Evolutionary conservation across 2,888 invertebrate genomes (phyloP).

Genomic region (Pseudococcus viburni): DNA sequence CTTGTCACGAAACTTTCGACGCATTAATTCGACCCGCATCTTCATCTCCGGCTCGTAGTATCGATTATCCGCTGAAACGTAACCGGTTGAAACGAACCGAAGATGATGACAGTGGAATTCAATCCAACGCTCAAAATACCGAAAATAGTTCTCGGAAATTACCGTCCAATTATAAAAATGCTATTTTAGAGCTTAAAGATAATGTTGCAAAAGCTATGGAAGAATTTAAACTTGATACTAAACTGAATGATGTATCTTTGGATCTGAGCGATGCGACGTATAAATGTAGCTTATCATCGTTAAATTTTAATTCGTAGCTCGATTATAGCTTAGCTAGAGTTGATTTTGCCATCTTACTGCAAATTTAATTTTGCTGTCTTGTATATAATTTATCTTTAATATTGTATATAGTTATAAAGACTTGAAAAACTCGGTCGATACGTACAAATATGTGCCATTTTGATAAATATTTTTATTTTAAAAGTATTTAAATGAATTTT

Average conservation of each 20-base stretch:
- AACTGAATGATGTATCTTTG: slow-evolving; percentile 45
- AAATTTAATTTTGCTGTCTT: not conserved
- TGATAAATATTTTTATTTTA: not conserved
- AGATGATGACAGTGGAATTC: slow-evolving; percentile 50
- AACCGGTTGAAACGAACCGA: not conserved
- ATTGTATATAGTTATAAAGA: too few species aligned
- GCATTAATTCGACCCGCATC: slow-evolving; percentile 57
- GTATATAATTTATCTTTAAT: not conserved
- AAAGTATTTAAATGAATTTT: not conserved
- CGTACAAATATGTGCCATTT: not conserved
- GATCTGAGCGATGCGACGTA: slow-evolving; percentile 63
- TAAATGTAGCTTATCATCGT: slow-evolving; percentile 39
- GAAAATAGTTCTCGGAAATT: not conserved
- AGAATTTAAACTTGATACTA: slow-evolving; percentile 46
- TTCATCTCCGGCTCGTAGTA: slow-evolving; percentile 52
- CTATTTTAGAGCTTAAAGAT: slow-evolving; percentile 45
- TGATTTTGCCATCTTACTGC: not conserved
- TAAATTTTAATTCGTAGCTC: slow-evolving; percentile 9
- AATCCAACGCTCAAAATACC: slow-evolving; percentile 46
- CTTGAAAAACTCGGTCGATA: not conserved
- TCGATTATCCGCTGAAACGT: not conserved
- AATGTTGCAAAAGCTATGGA: slow-evolving; percentile 48
- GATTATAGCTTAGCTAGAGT: not conserved
- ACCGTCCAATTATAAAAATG: not conserved
- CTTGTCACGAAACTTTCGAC: slow-evolving; percentile 53